A percentile compares a stretch with the other conserved stretches of the same genome.
phyloP scores from a whole-genome alignment of 2,113 vertebrate species.

The Polypterus senegalus region DNA sequence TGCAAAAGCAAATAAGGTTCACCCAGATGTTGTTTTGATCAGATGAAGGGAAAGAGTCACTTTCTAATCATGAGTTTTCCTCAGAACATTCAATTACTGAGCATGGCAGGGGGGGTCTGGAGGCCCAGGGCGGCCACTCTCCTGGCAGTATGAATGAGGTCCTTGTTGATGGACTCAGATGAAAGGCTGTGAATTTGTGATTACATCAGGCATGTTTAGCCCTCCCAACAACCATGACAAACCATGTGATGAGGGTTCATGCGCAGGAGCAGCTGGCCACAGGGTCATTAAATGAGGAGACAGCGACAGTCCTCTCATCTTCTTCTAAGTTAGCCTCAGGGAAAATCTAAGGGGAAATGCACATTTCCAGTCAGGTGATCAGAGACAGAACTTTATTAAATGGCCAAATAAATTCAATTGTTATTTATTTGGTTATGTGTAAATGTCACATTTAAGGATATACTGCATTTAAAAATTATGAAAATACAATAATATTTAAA shows the following conservation, averaged over 20 bases:
- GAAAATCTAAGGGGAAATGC: background rate
- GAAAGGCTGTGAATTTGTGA: constrained; percentile 41
- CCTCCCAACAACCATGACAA: constrained; percentile 33
- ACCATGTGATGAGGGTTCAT: constrained; percentile 50
- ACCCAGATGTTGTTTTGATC: constrained; percentile 23
- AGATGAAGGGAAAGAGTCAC: constrained; percentile 33
- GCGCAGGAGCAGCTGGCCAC: constrained; percentile 34
- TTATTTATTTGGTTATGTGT: no score
- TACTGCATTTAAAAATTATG: no score
- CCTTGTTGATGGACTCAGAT: constrained; percentile 45
- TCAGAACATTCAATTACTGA: constrained; percentile 61
- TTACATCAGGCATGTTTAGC: constrained; percentile 31
- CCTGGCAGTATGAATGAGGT: constrained; percentile 49
- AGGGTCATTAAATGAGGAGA: background rate
- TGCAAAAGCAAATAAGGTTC: background rate
- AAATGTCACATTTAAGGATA: no score
- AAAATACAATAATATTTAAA: no score
- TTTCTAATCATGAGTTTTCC: constrained; percentile 62
- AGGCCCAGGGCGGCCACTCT: constrained; percentile 38
- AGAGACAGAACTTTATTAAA: background rate
- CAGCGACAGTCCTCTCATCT: background rate
- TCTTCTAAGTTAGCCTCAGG: no score
- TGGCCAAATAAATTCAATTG: no score
- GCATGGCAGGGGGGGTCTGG: constrained; percentile 43
- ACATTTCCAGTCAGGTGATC: background rate